A percentile compares a stretch with the other conserved stretches of the same genome.
Evolutionary conservation across 2,797 vertebrate genomes (phyloP).

Genomic region (Pseudotriccus pelzelni): DNA sequence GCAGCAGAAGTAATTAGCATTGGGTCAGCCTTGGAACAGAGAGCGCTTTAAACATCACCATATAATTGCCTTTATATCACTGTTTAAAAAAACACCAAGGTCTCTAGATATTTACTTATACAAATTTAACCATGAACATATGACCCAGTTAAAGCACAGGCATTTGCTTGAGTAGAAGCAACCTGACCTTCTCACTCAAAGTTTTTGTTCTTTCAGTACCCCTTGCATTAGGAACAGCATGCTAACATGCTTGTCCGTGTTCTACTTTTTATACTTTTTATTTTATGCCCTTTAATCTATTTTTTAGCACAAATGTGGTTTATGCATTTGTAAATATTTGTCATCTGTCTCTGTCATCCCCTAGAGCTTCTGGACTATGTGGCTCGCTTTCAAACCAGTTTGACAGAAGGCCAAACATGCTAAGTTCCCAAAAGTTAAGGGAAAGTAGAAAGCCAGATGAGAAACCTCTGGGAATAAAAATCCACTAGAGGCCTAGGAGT

Average conservation of each 20-base stretch:
- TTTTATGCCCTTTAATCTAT: slow-evolving; percentile 3
- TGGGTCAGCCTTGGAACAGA: neutral
- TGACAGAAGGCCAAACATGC: slow-evolving; percentile 34
- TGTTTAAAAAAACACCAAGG: neutral
- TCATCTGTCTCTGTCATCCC: slow-evolving; percentile 5
- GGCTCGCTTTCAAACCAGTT: slow-evolving; percentile 20
- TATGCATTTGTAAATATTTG: slow-evolving; percentile 9
- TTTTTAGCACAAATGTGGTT: slow-evolving; percentile 18
- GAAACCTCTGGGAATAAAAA: slow-evolving; percentile 38
- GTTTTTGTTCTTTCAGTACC: neutral
- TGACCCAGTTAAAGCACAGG: neutral
- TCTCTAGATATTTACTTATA: neutral
- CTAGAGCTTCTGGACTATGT: slow-evolving; percentile 23
- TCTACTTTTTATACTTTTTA: neutral
- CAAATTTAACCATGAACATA: neutral
- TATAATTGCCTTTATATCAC: neutral
- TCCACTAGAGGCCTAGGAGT: neutral
- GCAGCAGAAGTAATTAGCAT: neutral
- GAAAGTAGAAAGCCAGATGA: slow-evolving; percentile 49
- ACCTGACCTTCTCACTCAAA: neutral
- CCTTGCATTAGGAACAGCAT: neutral
- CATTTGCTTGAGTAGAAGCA: neutral
- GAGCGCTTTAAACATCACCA: neutral
- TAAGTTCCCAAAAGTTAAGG: slow-evolving; percentile 40
- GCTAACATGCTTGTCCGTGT: neutral